These are phyloP conservation scores for Eupsittula cactorum DNA, from an alignment of 2,113 vertebrate genomes.

Conservation along the genomic window DNA sequence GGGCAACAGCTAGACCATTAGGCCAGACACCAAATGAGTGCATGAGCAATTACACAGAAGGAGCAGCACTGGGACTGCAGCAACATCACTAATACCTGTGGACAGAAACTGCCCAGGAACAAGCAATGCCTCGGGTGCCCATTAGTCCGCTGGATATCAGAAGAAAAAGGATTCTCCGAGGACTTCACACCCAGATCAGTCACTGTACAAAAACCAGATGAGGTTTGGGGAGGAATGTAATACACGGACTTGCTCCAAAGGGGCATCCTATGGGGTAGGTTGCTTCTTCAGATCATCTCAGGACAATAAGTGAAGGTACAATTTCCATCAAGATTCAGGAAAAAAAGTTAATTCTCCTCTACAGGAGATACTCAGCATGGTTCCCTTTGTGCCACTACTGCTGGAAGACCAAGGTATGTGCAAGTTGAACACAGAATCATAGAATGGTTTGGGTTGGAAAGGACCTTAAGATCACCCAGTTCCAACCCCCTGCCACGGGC, in stretches of 20 bases:
- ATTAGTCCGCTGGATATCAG: neutral
- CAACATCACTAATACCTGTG: neutral
- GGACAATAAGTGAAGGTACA: neutral
- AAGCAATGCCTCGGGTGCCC: neutral
- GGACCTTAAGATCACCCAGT: neutral
- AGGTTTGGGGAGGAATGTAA: neutral
- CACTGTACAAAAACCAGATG: neutral
- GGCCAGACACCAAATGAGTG: neutral
- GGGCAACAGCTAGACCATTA: neutral
- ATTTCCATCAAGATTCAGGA: conserved; percentile 3
- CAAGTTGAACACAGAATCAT: conserved; percentile 1
- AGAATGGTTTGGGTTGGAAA: neutral
- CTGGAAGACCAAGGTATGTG: conserved; percentile 37
- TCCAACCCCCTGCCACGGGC: neutral
- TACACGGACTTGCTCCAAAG: neutral
- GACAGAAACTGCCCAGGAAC: neutral
- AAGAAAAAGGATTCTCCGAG: neutral
- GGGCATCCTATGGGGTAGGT: neutral
- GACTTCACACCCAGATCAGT: neutral
- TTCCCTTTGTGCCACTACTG: neutral
- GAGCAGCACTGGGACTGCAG: neutral
- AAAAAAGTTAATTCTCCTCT: neutral
- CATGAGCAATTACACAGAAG: neutral
- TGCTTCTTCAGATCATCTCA: neutral
- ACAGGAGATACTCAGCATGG: neutral